A percentile compares a stretch with the other conserved stretches of the same genome.
phyloP scores from a whole-genome alignment of 2,113 vertebrate genomes.

The Lathamus discolor region DNA sequence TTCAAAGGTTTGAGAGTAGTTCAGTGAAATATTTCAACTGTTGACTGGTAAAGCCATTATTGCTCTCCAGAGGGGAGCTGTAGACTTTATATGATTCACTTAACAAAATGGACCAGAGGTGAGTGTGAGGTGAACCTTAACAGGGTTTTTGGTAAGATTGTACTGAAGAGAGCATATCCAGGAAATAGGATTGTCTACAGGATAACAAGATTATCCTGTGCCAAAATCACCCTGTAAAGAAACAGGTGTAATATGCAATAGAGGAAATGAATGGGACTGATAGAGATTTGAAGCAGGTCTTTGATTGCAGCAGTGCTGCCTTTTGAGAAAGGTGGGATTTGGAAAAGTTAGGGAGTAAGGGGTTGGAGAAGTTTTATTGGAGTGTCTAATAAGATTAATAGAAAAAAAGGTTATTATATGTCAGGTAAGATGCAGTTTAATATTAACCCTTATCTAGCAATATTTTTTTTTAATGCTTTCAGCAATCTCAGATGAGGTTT shows the following conservation, averaged over 20 bases:
- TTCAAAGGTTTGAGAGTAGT: conserved; percentile 23
- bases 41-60: conserved; percentile 2
- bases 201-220: conserved; percentile 8
- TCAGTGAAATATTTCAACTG: conserved; percentile 45
- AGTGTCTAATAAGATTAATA: neutral
- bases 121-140: conserved; percentile 33
- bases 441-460: neutral
- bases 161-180: neutral
- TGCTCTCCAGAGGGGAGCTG: neutral
- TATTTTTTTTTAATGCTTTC: neutral
- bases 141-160: neutral
- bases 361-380: neutral
- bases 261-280: neutral
- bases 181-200: conserved; percentile 9
- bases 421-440: neutral
- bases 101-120: conserved; percentile 42
- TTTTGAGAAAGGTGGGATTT: neutral
- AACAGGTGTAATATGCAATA: neutral
- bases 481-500: neutral
- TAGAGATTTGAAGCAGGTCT: neutral
- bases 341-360: neutral
- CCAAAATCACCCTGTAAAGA: neutral
- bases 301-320: neutral
- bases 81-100: conserved; percentile 34
- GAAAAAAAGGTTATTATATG: rapidly evolving